Evolutionary conservation across 2,113 vertebrate species (phyloP).

Genomic region (Tychaedon coryphoeus): DNA sequence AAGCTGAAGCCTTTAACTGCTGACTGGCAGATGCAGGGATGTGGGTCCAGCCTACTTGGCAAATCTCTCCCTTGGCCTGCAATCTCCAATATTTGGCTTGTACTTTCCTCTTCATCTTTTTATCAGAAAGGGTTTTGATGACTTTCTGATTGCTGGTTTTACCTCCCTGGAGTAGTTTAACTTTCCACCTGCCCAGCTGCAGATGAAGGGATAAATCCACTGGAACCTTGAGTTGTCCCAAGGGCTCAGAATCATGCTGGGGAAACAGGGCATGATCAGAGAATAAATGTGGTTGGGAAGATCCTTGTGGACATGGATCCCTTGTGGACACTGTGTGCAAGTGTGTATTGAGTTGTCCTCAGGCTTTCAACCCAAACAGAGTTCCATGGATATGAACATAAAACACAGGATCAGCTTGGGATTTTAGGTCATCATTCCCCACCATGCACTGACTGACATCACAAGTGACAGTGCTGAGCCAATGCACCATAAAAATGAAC

Average conservation of each 20-base stretch:
- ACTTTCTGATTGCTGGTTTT: neutral
- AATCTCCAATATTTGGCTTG: too few species aligned
- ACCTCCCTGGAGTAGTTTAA: neutral
- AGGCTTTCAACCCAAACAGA: neutral
- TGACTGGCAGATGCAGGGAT: neutral
- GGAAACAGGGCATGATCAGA: neutral
- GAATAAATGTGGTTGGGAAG: neutral
- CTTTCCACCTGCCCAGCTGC: neutral
- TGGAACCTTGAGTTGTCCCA: neutral
- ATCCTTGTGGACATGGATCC: neutral
- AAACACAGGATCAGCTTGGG: neutral
- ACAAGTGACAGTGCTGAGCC: neutral
- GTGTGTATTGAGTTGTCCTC: neutral
- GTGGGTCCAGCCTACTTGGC: neutral
- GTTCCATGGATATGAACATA: neutral
- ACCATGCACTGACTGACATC: neutral
- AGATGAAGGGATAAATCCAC: neutral
- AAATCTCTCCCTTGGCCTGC: neutral
- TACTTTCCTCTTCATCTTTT: neutral
- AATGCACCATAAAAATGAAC: neutral
- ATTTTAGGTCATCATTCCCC: neutral
- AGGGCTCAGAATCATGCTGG: fast-evolving
- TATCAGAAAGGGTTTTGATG: neutral
- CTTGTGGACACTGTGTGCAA: neutral
- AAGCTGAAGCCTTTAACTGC: neutral